Percentiles rank a stretch among this genome's conserved stretches.
These are phyloP conservation scores for Philereme transversata DNA, from an alignment of 2,888 invertebrate genomes.

Conservation along the genomic window DNA sequence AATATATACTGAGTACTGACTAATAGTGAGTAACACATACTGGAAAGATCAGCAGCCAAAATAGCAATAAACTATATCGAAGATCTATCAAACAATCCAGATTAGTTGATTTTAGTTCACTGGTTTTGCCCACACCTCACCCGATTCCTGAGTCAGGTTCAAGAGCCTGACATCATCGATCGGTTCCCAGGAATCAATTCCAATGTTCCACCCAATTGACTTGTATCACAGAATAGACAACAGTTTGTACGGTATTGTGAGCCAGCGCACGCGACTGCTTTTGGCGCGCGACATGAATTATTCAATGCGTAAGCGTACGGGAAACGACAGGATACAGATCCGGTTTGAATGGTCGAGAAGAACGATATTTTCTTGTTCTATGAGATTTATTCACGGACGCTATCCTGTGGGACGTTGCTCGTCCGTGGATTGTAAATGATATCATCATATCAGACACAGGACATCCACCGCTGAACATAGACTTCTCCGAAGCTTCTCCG, in stretches of 20 bases:
- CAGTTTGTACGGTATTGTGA: conserved; percentile 16
- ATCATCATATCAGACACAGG: no score
- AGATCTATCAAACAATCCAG: not conserved
- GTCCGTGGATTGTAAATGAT: conserved; percentile 1
- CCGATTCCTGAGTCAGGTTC: conserved; percentile 25
- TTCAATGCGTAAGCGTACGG: conserved; percentile 57
- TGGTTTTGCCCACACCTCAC: conserved; percentile 18
- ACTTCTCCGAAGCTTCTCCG: no score
- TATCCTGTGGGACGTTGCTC: conserved; percentile 12
- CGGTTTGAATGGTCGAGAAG: conserved; percentile 54
- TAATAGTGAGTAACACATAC: no score
- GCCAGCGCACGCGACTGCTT: conserved; percentile 48
- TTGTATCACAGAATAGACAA: conserved; percentile 7
- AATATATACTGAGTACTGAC: no score
- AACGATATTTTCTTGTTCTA: conserved; percentile 18
- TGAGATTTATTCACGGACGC: conserved; percentile 18
- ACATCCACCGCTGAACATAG: no score
- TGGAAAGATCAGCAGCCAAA: no score
- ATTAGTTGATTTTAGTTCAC: conserved; percentile 5
- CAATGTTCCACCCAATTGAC: conserved; percentile 35
- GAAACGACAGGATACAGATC: conserved; percentile 75
- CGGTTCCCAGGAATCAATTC: conserved; percentile 47
- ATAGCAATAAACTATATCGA: no score
- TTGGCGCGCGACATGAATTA: conserved; percentile 58
- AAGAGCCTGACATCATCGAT: conserved; percentile 43